A percentile compares a stretch with the other conserved stretches of the same genome.
Evolutionary conservation across 2,888 invertebrate species (phyloP).

Genomic region (Psococerastis gibbosa): DNA sequence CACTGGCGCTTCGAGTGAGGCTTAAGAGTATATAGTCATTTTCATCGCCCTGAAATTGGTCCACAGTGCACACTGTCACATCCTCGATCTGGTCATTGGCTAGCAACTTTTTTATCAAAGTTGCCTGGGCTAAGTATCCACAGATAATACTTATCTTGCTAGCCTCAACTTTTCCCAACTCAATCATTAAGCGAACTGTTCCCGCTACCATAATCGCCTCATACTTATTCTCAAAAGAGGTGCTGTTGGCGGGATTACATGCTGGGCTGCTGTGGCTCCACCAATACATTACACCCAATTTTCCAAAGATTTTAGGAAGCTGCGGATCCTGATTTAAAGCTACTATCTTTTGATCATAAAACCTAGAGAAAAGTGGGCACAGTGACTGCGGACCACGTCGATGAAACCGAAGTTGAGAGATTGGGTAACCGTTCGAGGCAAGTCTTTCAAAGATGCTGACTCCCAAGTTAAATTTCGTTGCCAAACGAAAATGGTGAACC

Average conservation of each 20-base stretch:
- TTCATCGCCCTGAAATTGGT: not conserved
- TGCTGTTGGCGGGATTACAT: not conserved
- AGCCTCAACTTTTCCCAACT: not conserved
- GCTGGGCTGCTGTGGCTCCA: not conserved
- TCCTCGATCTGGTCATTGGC: not conserved
- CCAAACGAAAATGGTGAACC: not conserved
- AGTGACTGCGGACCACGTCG: not conserved
- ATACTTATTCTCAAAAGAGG: not conserved
- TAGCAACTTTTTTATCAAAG: not conserved
- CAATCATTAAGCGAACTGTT: not conserved
- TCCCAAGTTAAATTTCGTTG: not conserved
- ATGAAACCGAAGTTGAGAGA: not conserved
- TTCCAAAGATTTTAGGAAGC: not conserved
- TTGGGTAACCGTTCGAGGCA: not conserved
- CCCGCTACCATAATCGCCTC: not conserved
- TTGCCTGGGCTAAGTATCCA: not conserved
- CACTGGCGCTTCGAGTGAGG: not conserved
- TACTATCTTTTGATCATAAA: not conserved
- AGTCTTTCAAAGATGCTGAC: conserved; percentile 1
- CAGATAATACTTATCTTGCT: not conserved
- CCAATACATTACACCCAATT: not conserved
- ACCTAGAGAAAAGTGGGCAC: not conserved
- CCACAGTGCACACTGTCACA: not conserved
- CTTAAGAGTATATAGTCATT: not conserved
- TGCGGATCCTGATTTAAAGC: not conserved